phyloP scores from a whole-genome alignment of 1,140 invertebrate genomes.

The Sarcophaga bullata region DNA sequence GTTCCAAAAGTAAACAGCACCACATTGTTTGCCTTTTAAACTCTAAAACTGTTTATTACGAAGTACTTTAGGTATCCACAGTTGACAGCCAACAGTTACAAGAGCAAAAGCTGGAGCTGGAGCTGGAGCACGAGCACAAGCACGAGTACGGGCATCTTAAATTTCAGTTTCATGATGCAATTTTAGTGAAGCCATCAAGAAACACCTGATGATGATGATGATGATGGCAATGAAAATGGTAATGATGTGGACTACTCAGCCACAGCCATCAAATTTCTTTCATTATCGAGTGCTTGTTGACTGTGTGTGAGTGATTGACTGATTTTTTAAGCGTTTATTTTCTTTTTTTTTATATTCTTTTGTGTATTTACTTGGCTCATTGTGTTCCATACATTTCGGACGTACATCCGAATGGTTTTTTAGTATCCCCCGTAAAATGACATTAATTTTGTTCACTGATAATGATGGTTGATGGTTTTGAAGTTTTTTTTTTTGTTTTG shows the following conservation, averaged over 20 bases:
- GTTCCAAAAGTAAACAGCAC: background rate
- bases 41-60: background rate
- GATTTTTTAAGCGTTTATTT: too few species aligned
- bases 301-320: too few species aligned
- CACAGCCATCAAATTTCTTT: background rate
- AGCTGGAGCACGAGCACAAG: too few species aligned
- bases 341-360: too few species aligned
- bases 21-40: background rate
- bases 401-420: background rate
- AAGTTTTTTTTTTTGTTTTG: background rate
- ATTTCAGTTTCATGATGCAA: background rate
- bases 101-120: too few species aligned
- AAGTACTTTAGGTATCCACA: background rate
- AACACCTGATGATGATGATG: constrained; percentile 8
- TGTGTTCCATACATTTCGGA: background rate
- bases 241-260: background rate
- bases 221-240: too few species aligned
- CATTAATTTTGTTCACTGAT: background rate
- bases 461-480: background rate
- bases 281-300: background rate
- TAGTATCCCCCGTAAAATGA: background rate
- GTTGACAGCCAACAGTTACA: too few species aligned
- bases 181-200: background rate
- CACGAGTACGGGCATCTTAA: too few species aligned
- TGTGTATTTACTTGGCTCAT: background rate